phyloP scores from a whole-genome alignment of 1,140 invertebrate genomes.

The Mamestra configurata region DNA sequence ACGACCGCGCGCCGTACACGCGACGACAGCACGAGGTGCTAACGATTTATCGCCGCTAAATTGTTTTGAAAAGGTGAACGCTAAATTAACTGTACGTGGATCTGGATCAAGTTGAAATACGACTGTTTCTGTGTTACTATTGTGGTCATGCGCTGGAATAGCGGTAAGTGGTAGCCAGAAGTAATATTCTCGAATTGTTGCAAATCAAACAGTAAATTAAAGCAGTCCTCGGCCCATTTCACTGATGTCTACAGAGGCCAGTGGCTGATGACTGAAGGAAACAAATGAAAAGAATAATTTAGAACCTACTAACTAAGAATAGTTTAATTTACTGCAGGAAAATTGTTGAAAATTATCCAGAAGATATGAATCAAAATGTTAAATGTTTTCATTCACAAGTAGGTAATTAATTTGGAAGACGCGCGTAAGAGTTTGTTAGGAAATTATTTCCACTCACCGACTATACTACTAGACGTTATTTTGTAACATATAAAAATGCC shows the following conservation, averaged over 20 bases:
- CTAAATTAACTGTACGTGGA: constrained; percentile 67
- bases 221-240: neutral
- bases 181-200: constrained; percentile 7
- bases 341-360: neutral
- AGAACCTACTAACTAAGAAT: neutral
- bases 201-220: constrained; percentile 4
- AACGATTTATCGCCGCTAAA: constrained; percentile 73
- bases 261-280: neutral
- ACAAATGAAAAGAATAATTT: neutral
- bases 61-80: constrained; percentile 75
- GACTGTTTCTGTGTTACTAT: constrained; percentile 33
- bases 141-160: constrained; percentile 24
- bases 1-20: constrained; percentile 49
- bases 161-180: neutral
- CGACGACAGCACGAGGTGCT: constrained; percentile 62
- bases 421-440: too few species aligned
- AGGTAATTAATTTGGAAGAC: too few species aligned
- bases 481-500: too few species aligned
- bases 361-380: neutral
- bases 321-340: neutral
- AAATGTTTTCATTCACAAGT: too few species aligned
- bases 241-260: neutral
- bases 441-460: too few species aligned
- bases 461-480: too few species aligned
- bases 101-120: constrained; percentile 43